phyloP scores from a whole-genome alignment of 2,888 invertebrate genomes.

The Holacanthella duospinosa region DNA sequence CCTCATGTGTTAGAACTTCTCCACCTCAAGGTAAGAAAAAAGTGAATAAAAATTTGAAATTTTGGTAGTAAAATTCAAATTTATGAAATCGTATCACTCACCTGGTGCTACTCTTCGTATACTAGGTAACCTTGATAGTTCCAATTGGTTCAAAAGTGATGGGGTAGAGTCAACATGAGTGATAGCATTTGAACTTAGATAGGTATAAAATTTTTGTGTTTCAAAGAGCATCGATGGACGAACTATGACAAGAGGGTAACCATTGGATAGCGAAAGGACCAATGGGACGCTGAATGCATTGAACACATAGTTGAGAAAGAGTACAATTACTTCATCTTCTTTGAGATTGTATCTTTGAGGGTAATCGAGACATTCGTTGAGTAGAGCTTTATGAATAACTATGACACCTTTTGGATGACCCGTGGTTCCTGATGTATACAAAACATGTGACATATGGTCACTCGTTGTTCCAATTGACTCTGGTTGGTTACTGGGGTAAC shows the following conservation, averaged over 20 bases:
- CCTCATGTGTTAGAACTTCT: slow-evolving; percentile 5
- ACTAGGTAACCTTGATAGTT: not conserved
- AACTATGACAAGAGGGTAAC: slow-evolving; percentile 8
- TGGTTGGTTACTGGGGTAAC: too few species aligned
- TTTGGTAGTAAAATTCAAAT: too few species aligned
- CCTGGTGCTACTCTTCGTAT: not conserved
- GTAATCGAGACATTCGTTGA: not conserved
- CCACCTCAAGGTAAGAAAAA: too few species aligned
- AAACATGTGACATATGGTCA: not conserved
- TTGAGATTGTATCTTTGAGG: not conserved
- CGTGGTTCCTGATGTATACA: slow-evolving; percentile 19
- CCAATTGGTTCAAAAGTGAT: slow-evolving; percentile 1
- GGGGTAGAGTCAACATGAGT: slow-evolving; percentile 9
- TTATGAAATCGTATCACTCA: slow-evolving; percentile 7
- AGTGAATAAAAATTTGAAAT: too few species aligned
- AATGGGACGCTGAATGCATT: slow-evolving; percentile 6
- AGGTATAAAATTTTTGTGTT: not conserved
- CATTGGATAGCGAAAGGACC: not conserved
- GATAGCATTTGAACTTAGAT: not conserved
- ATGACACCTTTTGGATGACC: slow-evolving; percentile 16
- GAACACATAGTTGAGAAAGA: slow-evolving; percentile 10
- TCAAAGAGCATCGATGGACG: not conserved
- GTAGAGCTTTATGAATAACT: slow-evolving; percentile 6
- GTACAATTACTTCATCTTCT: slow-evolving; percentile 7
- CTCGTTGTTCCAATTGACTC: not conserved